Evolutionary conservation across 2,113 vertebrate genomes (phyloP).

Genomic region (Embiotoca jacksoni): DNA sequence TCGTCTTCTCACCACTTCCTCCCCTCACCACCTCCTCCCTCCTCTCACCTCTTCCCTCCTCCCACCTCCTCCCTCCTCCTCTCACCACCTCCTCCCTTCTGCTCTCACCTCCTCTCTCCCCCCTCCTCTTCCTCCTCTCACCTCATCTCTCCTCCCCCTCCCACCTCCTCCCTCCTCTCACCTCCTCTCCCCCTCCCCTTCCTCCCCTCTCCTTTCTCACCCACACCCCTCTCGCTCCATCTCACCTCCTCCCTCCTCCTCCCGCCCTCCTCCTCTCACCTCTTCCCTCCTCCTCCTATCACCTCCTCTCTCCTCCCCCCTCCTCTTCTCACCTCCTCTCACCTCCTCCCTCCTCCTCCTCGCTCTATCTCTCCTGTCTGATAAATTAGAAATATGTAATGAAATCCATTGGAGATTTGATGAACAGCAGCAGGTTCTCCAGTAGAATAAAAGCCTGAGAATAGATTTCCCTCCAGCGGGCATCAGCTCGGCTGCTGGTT

Average conservation of each 20-base stretch:
- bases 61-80: background rate
- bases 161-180: too few species aligned
- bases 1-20: background rate
- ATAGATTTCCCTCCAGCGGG: background rate
- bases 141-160: too few species aligned
- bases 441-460: slow-evolving; percentile 1
- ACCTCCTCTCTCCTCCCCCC: too few species aligned
- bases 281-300: too few species aligned
- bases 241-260: background rate
- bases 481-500: background rate
- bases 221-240: slow-evolving; percentile 5
- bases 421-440: slow-evolving; percentile 22
- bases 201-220: slow-evolving; percentile 23
- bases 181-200: background rate
- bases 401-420: slow-evolving; percentile 25
- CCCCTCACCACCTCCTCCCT: too few species aligned
- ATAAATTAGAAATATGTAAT: slow-evolving; percentile 21
- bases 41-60: background rate
- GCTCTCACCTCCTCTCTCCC: background rate
- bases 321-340: too few species aligned
- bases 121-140: too few species aligned
- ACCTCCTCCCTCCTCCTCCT: background rate
- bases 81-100: background rate
- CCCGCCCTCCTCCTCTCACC: too few species aligned
- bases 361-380: slow-evolving; percentile 21